phyloP scores from a whole-genome alignment of 2,888 invertebrate genomes.

The Eupithecia subfuscata region DNA sequence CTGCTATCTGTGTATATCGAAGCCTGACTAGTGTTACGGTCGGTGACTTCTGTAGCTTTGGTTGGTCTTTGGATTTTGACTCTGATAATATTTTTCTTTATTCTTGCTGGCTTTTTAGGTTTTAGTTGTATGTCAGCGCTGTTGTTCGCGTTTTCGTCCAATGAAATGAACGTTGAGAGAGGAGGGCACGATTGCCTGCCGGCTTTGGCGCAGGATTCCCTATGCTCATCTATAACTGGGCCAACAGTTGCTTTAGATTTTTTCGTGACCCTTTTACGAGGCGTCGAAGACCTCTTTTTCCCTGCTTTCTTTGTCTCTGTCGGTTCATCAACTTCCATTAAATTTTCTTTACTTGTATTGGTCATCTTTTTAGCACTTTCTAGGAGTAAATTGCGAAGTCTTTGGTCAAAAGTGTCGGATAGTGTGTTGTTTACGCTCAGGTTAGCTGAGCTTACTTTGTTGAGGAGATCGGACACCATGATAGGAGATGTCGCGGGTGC shows the following conservation, averaged over 20 bases:
- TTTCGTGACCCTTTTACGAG: slow-evolving; percentile 55
- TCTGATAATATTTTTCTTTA: slow-evolving; percentile 72
- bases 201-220: slow-evolving; percentile 57
- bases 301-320: slow-evolving; percentile 40
- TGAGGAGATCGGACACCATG: too few relatives aligned
- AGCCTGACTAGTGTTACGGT: slow-evolving; percentile 41
- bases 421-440: slow-evolving; percentile 55
- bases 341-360: slow-evolving; percentile 30
- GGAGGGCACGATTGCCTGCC: slow-evolving; percentile 70
- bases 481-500: too few relatives aligned
- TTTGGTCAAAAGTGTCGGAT: slow-evolving; percentile 65
- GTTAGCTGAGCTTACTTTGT: slow-evolving; percentile 56
- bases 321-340: slow-evolving; percentile 47
- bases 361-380: slow-evolving; percentile 70
- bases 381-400: slow-evolving; percentile 63
- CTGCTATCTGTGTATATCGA: slow-evolving; percentile 63
- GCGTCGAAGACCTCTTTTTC: slow-evolving; percentile 66
- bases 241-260: slow-evolving; percentile 51
- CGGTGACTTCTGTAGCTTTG: slow-evolving; percentile 13
- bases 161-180: slow-evolving; percentile 46
- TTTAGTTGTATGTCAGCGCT: slow-evolving; percentile 44
- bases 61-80: slow-evolving; percentile 73
- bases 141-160: slow-evolving; percentile 43
- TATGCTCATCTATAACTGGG: slow-evolving; percentile 64
- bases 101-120: slow-evolving; percentile 44